Percentiles rank a stretch among this genome's conserved stretches.
These are phyloP conservation scores for Stenopsyche tienmushanensis DNA, from an alignment of 1,140 invertebrate species.

Conservation along the genomic window DNA sequence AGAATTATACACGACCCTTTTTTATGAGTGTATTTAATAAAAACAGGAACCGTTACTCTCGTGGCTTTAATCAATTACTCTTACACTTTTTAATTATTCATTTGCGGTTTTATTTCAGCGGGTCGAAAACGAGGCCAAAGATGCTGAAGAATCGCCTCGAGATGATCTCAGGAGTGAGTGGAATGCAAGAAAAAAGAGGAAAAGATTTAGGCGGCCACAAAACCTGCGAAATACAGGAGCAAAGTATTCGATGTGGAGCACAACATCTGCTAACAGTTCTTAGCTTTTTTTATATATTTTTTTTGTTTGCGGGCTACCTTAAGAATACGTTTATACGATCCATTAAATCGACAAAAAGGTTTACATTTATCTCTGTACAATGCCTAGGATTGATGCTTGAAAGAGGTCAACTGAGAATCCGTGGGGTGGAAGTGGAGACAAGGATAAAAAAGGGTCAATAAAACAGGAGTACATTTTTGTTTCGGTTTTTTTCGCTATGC, in stretches of 20 bases:
- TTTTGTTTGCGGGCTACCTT: neutral
- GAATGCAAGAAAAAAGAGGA: neutral
- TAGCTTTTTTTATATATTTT: neutral
- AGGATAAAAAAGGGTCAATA: neutral
- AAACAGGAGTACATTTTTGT: too few species aligned
- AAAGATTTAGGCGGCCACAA: slow-evolving; percentile 15
- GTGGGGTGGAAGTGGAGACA: too few species aligned
- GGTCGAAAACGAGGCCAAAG: slow-evolving; percentile 2
- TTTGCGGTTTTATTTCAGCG: slow-evolving; percentile 10
- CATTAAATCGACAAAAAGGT: slow-evolving; percentile 27
- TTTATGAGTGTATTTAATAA: too few species aligned
- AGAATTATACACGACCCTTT: too few species aligned
- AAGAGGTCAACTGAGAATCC: slow-evolving; percentile 8
- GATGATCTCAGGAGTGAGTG: neutral
- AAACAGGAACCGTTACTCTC: too few species aligned
- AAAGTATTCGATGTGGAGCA: neutral
- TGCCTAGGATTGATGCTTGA: slow-evolving; percentile 10
- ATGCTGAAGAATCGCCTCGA: neutral
- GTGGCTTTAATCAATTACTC: slow-evolving; percentile 22
- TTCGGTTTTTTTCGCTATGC: too few species aligned
- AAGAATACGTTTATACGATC: slow-evolving; percentile 27
- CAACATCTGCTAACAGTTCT: slow-evolving; percentile 19
- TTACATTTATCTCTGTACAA: slow-evolving; percentile 20
- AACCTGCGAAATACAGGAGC: neutral
- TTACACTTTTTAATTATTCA: slow-evolving; percentile 29